Evolutionary conservation across 2,113 vertebrate genomes (phyloP).

Genomic region (Bucco capensis): DNA sequence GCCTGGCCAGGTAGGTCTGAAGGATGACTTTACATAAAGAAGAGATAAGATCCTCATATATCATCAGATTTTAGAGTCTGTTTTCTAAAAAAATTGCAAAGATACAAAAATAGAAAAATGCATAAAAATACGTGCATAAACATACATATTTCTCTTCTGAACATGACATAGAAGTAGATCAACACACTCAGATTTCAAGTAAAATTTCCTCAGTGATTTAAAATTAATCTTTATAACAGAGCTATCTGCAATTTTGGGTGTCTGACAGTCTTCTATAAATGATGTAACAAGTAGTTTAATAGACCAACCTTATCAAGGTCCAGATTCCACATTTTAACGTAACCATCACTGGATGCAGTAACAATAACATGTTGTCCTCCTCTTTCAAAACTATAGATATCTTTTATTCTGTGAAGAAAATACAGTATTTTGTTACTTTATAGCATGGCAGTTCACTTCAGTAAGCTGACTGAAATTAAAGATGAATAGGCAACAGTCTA

Average conservation of each 20-base stretch:
- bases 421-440: background rate
- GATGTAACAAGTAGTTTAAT: background rate
- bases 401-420: constrained; percentile 83
- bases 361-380: constrained; percentile 80
- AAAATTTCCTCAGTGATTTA: background rate
- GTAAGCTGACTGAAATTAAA: background rate
- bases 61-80: background rate
- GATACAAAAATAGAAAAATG: background rate
- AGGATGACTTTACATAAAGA: background rate
- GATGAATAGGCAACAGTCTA: background rate
- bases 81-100: background rate
- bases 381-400: constrained; percentile 79
- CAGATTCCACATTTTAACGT: constrained; percentile 92
- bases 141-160: background rate
- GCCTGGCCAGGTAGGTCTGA: background rate
- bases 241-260: background rate
- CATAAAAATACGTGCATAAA: background rate
- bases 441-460: background rate
- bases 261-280: background rate
- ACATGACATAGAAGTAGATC: background rate
- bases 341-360: constrained; percentile 94
- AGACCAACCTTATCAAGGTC: constrained; percentile 78
- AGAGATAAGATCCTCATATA: background rate
- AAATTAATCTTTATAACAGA: background rate
- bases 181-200: background rate